phyloP scores from a whole-genome alignment of 1,140 invertebrate genomes.

The Chironomus striatipennis region DNA sequence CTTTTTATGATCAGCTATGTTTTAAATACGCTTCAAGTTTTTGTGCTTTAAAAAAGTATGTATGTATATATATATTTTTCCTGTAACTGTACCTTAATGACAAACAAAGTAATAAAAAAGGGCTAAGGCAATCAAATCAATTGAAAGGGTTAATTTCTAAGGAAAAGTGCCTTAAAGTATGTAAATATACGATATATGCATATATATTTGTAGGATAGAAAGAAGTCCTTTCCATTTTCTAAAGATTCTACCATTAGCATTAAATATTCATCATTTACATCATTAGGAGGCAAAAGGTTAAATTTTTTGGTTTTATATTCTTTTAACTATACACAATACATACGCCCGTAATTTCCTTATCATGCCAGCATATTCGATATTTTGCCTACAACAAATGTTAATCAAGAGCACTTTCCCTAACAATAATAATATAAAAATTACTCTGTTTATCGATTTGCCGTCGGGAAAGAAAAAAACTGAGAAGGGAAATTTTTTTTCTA shows the following conservation, averaged over 20 bases:
- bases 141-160: conserved; percentile 23
- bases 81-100: conserved; percentile 6
- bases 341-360: neutral
- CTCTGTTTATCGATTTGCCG: conserved; percentile 6
- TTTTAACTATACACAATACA: neutral
- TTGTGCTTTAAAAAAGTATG: neutral
- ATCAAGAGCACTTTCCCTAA: neutral
- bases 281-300: conserved; percentile 23
- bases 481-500: neutral
- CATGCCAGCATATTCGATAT: conserved; percentile 18
- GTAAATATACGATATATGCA: conserved; percentile 19
- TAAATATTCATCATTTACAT: conserved; percentile 23
- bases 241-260: conserved; percentile 20
- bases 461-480: neutral
- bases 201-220: neutral
- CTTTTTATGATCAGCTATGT: conserved; percentile 14
- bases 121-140: conserved; percentile 23
- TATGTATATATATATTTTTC: neutral
- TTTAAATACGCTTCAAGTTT: neutral
- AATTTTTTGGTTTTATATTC: conserved; percentile 16
- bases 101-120: conserved; percentile 13
- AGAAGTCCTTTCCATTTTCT: neutral
- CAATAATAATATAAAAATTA: conserved; percentile 15
- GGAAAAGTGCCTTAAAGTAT: conserved; percentile 20
- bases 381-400: neutral